phyloP scores from a whole-genome alignment of 2,888 invertebrate species.

The Pilophorus perplexus region DNA sequence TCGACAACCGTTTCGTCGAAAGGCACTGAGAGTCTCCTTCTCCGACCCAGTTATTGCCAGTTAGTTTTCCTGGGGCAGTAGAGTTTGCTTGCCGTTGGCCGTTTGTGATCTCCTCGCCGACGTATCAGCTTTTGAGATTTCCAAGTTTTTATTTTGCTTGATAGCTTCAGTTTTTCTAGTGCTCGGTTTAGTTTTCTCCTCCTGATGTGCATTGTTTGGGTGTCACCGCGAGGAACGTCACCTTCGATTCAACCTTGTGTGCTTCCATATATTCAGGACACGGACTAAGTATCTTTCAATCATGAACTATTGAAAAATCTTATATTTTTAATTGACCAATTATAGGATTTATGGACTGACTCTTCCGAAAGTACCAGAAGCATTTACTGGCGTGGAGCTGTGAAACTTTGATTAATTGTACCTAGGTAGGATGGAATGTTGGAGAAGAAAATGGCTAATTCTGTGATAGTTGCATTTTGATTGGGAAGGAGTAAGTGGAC shows the following conservation, averaged over 20 bases:
- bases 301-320: conserved; percentile 3
- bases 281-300: conserved; percentile 17
- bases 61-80: too few species aligned
- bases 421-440: background rate
- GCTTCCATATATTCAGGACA: conserved; percentile 34
- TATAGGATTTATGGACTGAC: background rate
- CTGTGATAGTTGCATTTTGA: conserved; percentile 33
- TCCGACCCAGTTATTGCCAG: too few species aligned
- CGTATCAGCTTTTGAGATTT: background rate
- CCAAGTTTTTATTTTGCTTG: too few species aligned
- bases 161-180: background rate
- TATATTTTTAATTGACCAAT: conserved; percentile 1
- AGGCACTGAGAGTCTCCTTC: too few species aligned
- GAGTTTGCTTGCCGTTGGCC: background rate
- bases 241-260: conserved; percentile 31
- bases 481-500: background rate
- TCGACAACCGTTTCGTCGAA: too few species aligned
- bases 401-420: background rate
- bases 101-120: background rate
- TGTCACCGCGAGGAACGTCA: conserved; percentile 15
- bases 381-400: background rate
- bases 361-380: background rate
- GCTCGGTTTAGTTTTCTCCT: background rate
- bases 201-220: background rate
- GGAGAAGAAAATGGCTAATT: conserved; percentile 3